Evolutionary conservation across 1,140 invertebrate genomes (phyloP), one percentile per base, ranked within the genome.

Genomic region (Liolophura sinensis): DNA sequence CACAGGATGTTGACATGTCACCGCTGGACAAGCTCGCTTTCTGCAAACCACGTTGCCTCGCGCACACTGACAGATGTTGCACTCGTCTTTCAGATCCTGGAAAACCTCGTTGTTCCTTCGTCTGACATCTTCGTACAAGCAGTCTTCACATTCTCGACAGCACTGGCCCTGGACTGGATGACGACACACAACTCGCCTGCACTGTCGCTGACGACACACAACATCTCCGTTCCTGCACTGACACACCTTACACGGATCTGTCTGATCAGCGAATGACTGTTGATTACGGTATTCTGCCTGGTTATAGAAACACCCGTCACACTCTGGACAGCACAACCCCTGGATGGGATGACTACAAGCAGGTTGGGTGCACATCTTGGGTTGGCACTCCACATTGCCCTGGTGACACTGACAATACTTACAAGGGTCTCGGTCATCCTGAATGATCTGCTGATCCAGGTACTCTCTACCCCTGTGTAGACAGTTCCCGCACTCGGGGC

Each of bases 131-230:
- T 70, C 49, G 64, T 73, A 75, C 18, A 71, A 40, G 64, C 78
- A 81, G 46, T 75, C 60, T 22, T 63, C 59, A 64, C 78, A 81
- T 60, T 75, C 71, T n/a, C 24, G 61, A 61, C 79, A 81, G 60
- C 78, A 79, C 1, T 57, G 50, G 1, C 73, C 68, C 49, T 71
- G 69, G 6, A 75, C 72, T 1, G 80, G 80, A 54, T 78, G 68
- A 15, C 67, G 59, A 58, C 80, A 82, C 1, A 63, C 59, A 0
- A 65, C 65, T 9, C 27, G 49, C n/a, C 65, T 55, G 67, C 79
- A 81, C 24, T 56, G 51, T 54, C 67, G 67, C n/a, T 52, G 46
- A 24, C 64, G 20, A 66, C 78, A 80, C 7, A 60, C 61, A 31
- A 78, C 68, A 24, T 73, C 73, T 25, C 78, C 79, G 52, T 76